A percentile compares a stretch with the other conserved stretches of the same genome.
Evolutionary conservation across 2,888 invertebrate genomes (phyloP).

Genomic region (Gymnocheta viridis): DNA sequence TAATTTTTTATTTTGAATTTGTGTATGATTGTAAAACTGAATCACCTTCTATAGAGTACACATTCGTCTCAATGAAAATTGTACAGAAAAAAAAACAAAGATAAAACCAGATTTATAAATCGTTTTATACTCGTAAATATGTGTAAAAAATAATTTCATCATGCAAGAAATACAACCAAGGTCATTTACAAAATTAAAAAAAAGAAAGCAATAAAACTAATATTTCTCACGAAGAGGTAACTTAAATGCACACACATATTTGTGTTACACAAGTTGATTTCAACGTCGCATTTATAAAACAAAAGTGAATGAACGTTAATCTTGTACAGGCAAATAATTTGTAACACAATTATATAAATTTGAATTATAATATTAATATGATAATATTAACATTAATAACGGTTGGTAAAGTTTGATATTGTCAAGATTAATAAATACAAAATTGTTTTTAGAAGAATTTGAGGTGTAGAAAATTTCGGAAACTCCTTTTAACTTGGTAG

Average conservation of each 20-base stretch:
- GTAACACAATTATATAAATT: neutral
- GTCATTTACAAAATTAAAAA: conserved; percentile 60
- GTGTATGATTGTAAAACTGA: neutral
- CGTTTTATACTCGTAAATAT: conserved; percentile 20
- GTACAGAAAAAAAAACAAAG: neutral
- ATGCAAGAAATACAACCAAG: conserved; percentile 67
- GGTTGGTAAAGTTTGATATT: neutral
- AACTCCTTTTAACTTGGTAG: too few species aligned
- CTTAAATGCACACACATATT: conserved; percentile 1
- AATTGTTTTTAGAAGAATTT: neutral
- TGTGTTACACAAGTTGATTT: neutral
- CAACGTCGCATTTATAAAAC: neutral
- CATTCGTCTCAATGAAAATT: conserved; percentile 21
- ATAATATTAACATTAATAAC: too few species aligned
- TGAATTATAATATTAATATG: neutral
- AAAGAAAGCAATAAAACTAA: conserved; percentile 54
- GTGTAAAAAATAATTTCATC: conserved; percentile 63
- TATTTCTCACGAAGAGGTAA: conserved; percentile 59
- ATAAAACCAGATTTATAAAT: conserved; percentile 59
- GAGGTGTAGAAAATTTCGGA: too few species aligned
- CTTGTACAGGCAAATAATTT: neutral
- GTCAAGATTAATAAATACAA: neutral
- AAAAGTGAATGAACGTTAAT: conserved; percentile 40
- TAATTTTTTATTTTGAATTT: neutral
- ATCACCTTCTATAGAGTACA: conserved; percentile 29